Evolutionary conservation across 2,113 vertebrate species (phyloP).

Genomic region (Cisticola juncidis): DNA sequence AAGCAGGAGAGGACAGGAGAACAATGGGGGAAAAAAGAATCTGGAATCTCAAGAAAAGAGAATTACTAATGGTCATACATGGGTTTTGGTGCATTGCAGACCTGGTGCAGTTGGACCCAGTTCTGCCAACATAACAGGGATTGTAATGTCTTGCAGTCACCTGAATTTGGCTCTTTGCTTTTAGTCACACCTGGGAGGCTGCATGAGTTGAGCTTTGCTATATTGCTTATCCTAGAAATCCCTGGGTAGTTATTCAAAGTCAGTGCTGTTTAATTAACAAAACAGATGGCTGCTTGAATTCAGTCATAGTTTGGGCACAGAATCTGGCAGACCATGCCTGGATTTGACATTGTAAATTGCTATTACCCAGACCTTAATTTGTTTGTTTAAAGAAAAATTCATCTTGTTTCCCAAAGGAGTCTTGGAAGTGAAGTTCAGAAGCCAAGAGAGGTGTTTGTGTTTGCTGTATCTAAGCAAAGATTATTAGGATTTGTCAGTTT

Average conservation of each 20-base stretch:
- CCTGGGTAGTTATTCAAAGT: background rate
- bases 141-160: background rate
- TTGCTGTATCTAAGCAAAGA: background rate
- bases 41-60: background rate
- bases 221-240: background rate
- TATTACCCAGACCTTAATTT: background rate
- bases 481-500: background rate
- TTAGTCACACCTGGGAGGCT: background rate
- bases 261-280: constrained; percentile 29
- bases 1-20: background rate
- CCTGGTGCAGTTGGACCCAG: background rate
- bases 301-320: background rate
- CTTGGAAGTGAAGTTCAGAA: background rate
- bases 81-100: constrained; percentile 20
- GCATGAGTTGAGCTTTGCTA: background rate
- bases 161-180: constrained; percentile 1
- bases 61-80: background rate
- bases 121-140: background rate
- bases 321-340: background rate
- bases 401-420: background rate
- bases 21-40: background rate
- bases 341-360: constrained; percentile 16
- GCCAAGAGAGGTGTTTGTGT: background rate
- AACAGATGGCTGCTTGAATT: constrained; percentile 42
- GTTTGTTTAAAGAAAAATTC: background rate